Evolutionary conservation across 2,888 invertebrate genomes (phyloP).

Genomic region (Tipula lateralis): DNA sequence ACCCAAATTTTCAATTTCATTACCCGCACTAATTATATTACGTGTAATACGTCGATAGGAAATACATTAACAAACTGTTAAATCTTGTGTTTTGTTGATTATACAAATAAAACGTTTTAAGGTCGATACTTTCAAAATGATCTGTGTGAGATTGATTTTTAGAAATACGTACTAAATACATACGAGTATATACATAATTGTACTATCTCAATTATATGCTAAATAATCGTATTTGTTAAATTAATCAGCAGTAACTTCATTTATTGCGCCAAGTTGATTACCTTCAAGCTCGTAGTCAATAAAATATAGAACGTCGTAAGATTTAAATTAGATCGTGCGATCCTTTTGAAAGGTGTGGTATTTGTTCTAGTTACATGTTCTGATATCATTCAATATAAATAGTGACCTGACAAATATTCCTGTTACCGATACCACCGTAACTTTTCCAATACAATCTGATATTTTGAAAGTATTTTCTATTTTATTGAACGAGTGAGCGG

Average conservation of each 20-base stretch:
- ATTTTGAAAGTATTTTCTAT: neutral
- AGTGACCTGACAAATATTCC: too few relatives aligned
- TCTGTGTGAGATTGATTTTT: neutral
- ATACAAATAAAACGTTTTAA: neutral
- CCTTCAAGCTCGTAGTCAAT: neutral
- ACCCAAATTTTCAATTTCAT: neutral
- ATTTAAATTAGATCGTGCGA: neutral
- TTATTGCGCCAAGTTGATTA: neutral
- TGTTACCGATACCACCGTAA: too few relatives aligned
- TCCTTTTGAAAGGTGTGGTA: neutral
- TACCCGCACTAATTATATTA: neutral
- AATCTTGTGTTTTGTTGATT: neutral
- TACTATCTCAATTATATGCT: neutral
- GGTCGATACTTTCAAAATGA: constrained; percentile 11
- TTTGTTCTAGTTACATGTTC: neutral
- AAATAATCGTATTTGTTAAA: neutral
- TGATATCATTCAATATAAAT: neutral
- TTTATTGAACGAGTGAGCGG: neutral
- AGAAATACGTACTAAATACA: neutral
- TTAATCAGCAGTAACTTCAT: neutral
- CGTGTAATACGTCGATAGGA: neutral
- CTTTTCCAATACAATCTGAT: too few relatives aligned
- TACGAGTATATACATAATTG: neutral
- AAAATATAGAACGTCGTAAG: neutral
- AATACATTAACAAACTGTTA: neutral